phyloP scores from a whole-genome alignment of 2,888 invertebrate species.

The Acleris cristana region DNA sequence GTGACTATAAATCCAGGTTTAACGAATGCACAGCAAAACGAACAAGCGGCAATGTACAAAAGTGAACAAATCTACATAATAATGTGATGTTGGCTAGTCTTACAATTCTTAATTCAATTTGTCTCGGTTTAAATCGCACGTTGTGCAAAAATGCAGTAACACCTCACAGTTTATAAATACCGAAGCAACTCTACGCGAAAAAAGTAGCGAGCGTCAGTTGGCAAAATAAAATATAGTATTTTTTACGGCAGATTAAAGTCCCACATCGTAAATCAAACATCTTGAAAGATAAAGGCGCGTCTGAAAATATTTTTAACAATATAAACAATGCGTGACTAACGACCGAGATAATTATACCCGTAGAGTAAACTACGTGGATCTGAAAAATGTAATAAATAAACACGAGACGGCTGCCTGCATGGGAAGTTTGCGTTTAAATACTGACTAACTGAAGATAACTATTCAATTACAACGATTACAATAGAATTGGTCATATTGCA shows the following conservation, averaged over 20 bases:
- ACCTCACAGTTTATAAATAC: no score
- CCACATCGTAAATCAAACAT: constrained; percentile 11
- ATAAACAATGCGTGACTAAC: constrained; percentile 32
- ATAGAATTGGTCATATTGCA: not conserved
- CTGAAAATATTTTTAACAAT: constrained; percentile 17
- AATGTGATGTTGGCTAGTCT: no score
- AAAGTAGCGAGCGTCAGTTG: not conserved
- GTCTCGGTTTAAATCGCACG: no score
- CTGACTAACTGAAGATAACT: not conserved
- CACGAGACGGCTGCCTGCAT: constrained; percentile 1
- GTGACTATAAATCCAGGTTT: no score
- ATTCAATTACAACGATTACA: not conserved
- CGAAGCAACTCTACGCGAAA: not conserved
- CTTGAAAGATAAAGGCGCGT: constrained; percentile 19
- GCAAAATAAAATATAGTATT: no score
- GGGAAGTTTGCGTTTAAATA: constrained; percentile 6
- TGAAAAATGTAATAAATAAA: constrained; percentile 24
- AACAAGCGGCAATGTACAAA: no score
- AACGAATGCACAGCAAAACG: no score
- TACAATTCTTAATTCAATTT: no score
- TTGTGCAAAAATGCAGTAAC: no score
- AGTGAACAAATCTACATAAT: no score
- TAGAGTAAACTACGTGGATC: constrained; percentile 12
- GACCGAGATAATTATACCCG: constrained; percentile 14
- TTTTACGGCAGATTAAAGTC: not conserved